These are phyloP conservation scores for Sapajus apella DNA, from an alignment of 2,113 vertebrate genomes.

Conservation along the genomic window DNA sequence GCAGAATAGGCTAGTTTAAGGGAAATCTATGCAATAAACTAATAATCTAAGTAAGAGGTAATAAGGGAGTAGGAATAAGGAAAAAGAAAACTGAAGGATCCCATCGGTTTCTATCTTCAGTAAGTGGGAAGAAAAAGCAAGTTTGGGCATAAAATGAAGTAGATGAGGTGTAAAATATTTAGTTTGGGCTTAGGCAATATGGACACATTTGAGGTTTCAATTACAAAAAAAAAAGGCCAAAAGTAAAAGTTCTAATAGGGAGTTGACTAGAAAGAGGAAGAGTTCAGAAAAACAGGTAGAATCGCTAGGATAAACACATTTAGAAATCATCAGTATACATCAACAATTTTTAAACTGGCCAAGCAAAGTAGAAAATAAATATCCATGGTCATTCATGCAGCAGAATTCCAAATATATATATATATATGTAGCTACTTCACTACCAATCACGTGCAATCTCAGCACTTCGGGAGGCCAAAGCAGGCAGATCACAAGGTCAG, in stretches of 20 bases:
- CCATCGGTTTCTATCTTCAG: neutral
- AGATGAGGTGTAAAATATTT: neutral
- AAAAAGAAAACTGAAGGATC: neutral
- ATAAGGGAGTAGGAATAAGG: neutral
- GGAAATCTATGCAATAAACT: neutral
- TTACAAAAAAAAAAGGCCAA: neutral
- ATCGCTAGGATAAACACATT: neutral
- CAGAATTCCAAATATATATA: neutral
- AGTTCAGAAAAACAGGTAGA: neutral
- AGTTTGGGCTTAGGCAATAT: neutral
- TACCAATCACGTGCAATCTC: neutral
- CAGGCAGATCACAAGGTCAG: no score
- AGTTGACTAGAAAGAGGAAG: neutral
- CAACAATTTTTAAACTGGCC: neutral
- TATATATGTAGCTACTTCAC: neutral
- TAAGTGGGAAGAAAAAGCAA: neutral
- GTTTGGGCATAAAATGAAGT: neutral
- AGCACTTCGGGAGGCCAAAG: no score
- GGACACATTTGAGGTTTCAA: neutral
- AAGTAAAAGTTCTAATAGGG: neutral
- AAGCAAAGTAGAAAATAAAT: conserved; percentile 26
- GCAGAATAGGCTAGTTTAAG: neutral
- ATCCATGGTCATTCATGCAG: neutral
- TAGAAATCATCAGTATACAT: neutral
- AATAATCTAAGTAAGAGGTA: neutral